Base-by-base conservation (phyloP, 2,113 vertebrate genomes). In the Sapayoa aenigma region DNA sequence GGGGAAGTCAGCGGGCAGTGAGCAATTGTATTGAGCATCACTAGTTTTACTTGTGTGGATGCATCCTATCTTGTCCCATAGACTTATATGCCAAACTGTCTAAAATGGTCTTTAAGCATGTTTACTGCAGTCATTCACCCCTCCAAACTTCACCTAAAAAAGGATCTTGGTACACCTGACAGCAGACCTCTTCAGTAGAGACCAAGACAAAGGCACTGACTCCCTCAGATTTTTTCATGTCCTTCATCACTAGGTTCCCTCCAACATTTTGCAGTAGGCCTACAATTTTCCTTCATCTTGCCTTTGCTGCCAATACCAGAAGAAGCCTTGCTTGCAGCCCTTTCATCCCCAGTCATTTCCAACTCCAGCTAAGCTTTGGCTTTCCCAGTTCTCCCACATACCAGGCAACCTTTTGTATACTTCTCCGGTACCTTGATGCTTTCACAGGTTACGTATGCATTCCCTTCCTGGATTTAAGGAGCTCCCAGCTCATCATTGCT, bases 401-500 rank as follows among this genome's bases (percentile, higher is more conserved):
- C 39, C 41, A 55, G 41, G 41, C 58, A 82, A 82, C 31, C 33
- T 77, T 66, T 20, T 56, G 33, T 28, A 31, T 13, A 72, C 10
- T 31, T 62, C 59, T 67, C 0, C 0, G 12, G 31, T 20, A 27
- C 31, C 52, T 44, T 49, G 71, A 60, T 62, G 41, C 41, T 35
- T 56, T 73, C 28, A 11, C 0, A 0, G 49, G 31, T 56, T 56
- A 77, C 0, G 17, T 11, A 21, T 17, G 9, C 14, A 25, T 33
- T 81, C 22, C 28, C 4, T 9, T 82, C 77, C 52, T 35, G 65
- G 23, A 66, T 67, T 82, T 77, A 72, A 44, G 46, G 20, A 66
- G 65, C 39, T 59, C 71, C 22, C 31, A 66, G 27, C 27, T 56
- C 46, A 56, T 12, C 73, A 0, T 0, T 0, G 0, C 20, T 44